Conservation (phyloP, 23 tunicate species). For the Trididemnum clinides region DNA sequence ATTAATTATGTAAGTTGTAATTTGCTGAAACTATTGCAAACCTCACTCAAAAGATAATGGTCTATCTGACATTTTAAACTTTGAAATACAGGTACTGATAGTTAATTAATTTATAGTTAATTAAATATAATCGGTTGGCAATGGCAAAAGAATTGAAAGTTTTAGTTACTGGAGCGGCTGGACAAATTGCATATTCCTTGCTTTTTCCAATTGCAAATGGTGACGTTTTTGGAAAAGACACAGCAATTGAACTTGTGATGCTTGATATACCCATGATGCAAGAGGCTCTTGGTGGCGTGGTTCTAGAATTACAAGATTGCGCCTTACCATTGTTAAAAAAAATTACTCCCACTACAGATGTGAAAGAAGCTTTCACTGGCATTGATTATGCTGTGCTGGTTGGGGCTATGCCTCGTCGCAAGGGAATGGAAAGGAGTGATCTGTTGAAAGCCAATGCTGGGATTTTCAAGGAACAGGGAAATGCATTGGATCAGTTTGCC, state of each 20-base stretch:
- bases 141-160: slow-evolving; percentile 66
- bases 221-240: slow-evolving; percentile 93
- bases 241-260: slow-evolving; percentile 64
- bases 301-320: slow-evolving; percentile 92
- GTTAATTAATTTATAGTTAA: too few relatives aligned
- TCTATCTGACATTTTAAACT: too few relatives aligned
- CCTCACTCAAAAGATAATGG: too few relatives aligned
- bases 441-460: slow-evolving; percentile 85
- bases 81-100: too few relatives aligned
- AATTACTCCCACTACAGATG: slow-evolving; percentile 71
- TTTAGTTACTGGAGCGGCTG: slow-evolving; percentile 98
- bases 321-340: slow-evolving; percentile 85
- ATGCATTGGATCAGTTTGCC: slow-evolving; percentile 78
- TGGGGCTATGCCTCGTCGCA: slow-evolving; percentile 96
- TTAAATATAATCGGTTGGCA: too few relatives aligned
- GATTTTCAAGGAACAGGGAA: slow-evolving; percentile 91
- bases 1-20: too few relatives aligned
- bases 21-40: too few relatives aligned
- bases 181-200: slow-evolving; percentile 96
- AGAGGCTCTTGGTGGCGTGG: slow-evolving; percentile 84
- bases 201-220: slow-evolving; percentile 91
- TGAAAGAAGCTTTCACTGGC: slow-evolving; percentile 82
- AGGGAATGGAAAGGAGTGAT: slow-evolving; percentile 98
- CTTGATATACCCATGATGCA: slow-evolving; percentile 79
- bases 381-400: slow-evolving; percentile 94